A percentile compares a stretch with the other conserved stretches of the same genome.
These are phyloP conservation scores for Pristionchus entomophagus DNA, from an alignment of 2,888 invertebrate genomes.

Conservation along the genomic window DNA sequence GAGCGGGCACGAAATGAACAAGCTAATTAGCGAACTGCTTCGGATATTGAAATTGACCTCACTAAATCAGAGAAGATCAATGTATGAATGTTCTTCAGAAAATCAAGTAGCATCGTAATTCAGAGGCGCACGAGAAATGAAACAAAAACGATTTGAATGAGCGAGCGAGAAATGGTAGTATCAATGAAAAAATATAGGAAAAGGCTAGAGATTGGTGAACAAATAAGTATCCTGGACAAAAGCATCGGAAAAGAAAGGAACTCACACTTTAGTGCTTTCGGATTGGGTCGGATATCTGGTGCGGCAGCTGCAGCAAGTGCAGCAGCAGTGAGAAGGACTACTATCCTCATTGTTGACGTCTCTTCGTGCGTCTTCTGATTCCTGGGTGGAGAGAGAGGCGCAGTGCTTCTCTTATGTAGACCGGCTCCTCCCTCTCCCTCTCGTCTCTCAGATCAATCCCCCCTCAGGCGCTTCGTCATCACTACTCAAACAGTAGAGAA, in stretches of 20 bases:
- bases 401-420: slow-evolving; percentile 12
- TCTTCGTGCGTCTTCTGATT: slow-evolving; percentile 21
- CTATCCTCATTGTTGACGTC: neutral
- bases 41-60: neutral
- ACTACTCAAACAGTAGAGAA: neutral
- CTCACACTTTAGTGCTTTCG: slow-evolving; percentile 31
- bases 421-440: neutral
- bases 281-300: slow-evolving; percentile 13
- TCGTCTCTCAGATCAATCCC: neutral
- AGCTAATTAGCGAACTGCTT: neutral
- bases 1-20: neutral
- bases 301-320: neutral
- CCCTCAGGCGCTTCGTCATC: neutral
- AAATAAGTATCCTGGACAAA: neutral
- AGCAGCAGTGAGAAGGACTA: neutral
- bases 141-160: neutral
- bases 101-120: neutral
- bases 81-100: neutral
- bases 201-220: neutral
- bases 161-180: neutral
- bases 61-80: neutral
- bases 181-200: neutral
- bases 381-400: neutral
- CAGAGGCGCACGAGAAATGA: neutral
- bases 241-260: neutral